Base-by-base conservation (phyloP, 1,140 invertebrate species). In the Anthonomus grandis region DNA sequence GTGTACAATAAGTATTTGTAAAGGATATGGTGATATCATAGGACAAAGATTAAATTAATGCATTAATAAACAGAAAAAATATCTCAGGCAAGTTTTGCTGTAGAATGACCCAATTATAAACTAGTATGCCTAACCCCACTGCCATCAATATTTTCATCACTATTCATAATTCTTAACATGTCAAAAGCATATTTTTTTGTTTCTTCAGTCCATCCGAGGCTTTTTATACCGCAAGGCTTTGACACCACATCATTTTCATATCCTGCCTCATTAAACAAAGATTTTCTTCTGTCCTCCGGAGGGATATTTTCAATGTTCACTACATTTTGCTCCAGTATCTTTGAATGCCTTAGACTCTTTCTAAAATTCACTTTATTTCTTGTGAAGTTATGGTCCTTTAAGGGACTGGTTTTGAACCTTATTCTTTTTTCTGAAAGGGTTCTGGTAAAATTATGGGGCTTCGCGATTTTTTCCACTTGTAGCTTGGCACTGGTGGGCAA, bases 401-500 rank as follows among this genome's bases (percentile, higher is more conserved):
- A 36, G n/a, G 70, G 70, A 57, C 67, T 70, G 27, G 66, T 65
- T 60, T 72, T 72, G 48, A 72, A 70, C 45, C 57, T 54, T 9
- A 72, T 63, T 52, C 59, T 51, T 47, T 61, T 51, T 51, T 72
- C 70, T 2, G 69, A 70, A 37, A 64, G 38, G 17, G 64, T 62
- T 27, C 65, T 55, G 12, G 50, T 47, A 46, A 70, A 66, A 24
- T 45, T 52, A 24, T 38, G 6, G 9, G 67, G 63, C 54, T 67
- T 70, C 8, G 47, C 46, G 18, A 70, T 59, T 45, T 60, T 58
- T 6, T 64, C 36, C 8, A 61, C 41, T 57, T 65, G 49, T 41
- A 82, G 67, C 69, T 78, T 81, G 18, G 72, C 70, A 36, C 77
- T 76, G 46, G 81, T 82, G 4, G 78, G 68, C 18, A 80, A 66